Conservation (phyloP, 1,140 invertebrate species). For the Oryctes rhinoceros region DNA sequence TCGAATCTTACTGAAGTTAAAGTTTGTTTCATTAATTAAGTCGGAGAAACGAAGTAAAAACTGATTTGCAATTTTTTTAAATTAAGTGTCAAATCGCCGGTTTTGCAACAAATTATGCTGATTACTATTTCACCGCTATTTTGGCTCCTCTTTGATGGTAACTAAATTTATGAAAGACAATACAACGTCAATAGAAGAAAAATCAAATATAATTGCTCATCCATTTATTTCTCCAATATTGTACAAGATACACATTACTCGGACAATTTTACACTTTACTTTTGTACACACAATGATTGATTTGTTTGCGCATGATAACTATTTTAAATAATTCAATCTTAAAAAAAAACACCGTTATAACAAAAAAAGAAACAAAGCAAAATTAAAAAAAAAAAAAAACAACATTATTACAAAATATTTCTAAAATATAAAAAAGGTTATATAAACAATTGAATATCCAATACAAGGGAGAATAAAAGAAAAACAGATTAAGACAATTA, state of each 20-base stretch:
- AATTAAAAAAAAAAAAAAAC: neutral
- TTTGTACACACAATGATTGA: neutral
- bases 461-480: neutral
- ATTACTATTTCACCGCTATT: too few relatives aligned
- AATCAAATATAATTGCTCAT: too few relatives aligned
- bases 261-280: neutral
- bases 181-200: too few relatives aligned
- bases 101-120: too few relatives aligned
- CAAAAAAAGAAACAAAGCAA: neutral
- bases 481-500: neutral
- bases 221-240: neutral
- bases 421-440: neutral
- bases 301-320: neutral
- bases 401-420: neutral
- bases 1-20: too few relatives aligned
- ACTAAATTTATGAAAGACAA: too few relatives aligned
- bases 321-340: constrained; percentile 7
- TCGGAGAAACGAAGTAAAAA: too few relatives aligned
- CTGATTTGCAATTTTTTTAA: too few relatives aligned
- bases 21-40: too few relatives aligned
- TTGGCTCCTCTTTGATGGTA: too few relatives aligned
- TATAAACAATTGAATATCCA: neutral
- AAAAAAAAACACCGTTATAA: neutral
- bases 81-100: too few relatives aligned
- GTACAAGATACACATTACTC: neutral